Evolutionary conservation across 2,797 vertebrate species (phyloP).

Genomic region (Pseudomugil tenellus): DNA sequence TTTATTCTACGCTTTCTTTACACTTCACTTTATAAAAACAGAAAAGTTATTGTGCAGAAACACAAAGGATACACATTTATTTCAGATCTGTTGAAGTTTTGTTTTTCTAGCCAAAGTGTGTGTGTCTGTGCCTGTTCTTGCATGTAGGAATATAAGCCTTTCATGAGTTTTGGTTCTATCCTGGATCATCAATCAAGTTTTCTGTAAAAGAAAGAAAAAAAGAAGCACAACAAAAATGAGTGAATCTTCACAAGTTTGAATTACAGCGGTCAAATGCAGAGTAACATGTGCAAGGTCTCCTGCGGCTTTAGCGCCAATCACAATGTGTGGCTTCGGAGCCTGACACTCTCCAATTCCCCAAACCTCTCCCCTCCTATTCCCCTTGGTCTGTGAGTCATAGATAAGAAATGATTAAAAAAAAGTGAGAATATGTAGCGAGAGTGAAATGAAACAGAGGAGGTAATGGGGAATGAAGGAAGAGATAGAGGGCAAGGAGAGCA

Average conservation of each 20-base stretch:
- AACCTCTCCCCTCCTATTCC: constrained; percentile 31
- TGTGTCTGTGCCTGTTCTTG: not conserved
- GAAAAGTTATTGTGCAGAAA: not conserved
- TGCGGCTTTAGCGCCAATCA: constrained; percentile 35
- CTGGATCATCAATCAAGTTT: not conserved
- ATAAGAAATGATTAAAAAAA: constrained; percentile 62
- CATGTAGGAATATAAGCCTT: not conserved
- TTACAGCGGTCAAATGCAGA: constrained; percentile 22
- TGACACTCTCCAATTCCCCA: constrained; percentile 10
- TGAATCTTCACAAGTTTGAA: constrained; percentile 35
- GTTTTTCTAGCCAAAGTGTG: not conserved
- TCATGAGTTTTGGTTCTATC: not conserved
- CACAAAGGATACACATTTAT: not conserved
- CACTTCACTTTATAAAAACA: no score
- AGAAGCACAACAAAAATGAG: not conserved
- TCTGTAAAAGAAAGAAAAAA: not conserved
- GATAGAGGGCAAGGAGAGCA: constrained; percentile 13
- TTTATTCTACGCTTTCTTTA: no score
- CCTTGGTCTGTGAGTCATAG: constrained; percentile 51
- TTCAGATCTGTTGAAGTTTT: not conserved
- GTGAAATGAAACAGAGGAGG: constrained; percentile 52
- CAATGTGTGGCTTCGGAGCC: constrained; percentile 31
- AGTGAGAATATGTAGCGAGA: constrained; percentile 49
- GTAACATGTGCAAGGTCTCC: constrained; percentile 20
- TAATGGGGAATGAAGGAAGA: constrained; percentile 27